These are phyloP conservation scores for Argyresthia albistria DNA, from an alignment of 2,888 invertebrate genomes.

Conservation along the genomic window DNA sequence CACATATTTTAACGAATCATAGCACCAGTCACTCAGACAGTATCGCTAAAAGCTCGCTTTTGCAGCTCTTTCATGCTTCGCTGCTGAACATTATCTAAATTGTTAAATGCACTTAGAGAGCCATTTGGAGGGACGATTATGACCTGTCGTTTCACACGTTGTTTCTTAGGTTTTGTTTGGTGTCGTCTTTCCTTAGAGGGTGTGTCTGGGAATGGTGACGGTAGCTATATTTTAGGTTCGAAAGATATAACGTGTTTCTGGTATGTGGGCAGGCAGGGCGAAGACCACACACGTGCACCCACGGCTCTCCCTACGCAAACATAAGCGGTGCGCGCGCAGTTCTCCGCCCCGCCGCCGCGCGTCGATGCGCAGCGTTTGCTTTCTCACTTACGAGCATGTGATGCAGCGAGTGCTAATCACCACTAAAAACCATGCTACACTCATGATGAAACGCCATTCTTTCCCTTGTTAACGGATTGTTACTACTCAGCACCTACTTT, in stretches of 20 bases:
- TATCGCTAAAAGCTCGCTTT: conserved; percentile 36
- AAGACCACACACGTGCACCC: conserved; percentile 56
- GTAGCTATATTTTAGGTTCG: not conserved
- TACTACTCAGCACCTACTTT: conserved; percentile 37
- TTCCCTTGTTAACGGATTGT: conserved; percentile 50
- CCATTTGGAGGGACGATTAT: conserved; percentile 16
- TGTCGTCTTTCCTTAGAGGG: not conserved
- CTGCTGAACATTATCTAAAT: conserved; percentile 47
- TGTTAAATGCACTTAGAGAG: conserved; percentile 50
- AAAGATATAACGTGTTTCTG: not conserved
- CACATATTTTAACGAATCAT: conserved; percentile 42
- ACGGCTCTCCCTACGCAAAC: conserved; percentile 50
- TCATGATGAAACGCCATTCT: conserved; percentile 58
- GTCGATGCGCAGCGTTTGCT: conserved; percentile 38
- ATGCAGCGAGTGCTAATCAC: conserved; percentile 39
- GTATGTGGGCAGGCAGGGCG: not conserved
- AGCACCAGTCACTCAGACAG: conserved; percentile 24
- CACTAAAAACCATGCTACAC: conserved; percentile 52
- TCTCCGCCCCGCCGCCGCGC: conserved; percentile 29
- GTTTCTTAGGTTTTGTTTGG: not conserved
- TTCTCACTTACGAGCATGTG: conserved; percentile 37
- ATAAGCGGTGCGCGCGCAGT: conserved; percentile 37
- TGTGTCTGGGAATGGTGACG: not conserved
- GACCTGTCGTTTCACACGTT: not conserved
- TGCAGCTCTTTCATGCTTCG: conserved; percentile 36